These are phyloP conservation scores for Portunus trituberculatus DNA, from an alignment of 1,140 invertebrate genomes.

Conservation along the genomic window DNA sequence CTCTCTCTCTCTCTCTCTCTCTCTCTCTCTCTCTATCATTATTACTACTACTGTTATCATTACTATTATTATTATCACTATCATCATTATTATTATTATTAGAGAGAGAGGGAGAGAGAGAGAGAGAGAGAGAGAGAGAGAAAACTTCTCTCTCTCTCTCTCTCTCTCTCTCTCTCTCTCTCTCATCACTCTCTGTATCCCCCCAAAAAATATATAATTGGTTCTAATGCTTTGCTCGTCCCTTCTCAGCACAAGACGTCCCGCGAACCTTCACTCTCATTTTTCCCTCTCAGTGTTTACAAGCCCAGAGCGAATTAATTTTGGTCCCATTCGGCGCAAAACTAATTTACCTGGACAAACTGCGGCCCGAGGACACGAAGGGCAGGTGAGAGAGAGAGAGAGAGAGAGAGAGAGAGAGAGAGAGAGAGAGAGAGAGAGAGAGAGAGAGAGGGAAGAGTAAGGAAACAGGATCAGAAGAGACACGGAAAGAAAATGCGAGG, in stretches of 20 bases:
- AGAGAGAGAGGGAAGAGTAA: constrained; percentile 44
- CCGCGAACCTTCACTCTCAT: not conserved
- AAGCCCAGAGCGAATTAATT: not conserved
- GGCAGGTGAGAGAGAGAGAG: constrained; percentile 53
- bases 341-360: constrained; percentile 14
- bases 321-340: not conserved
- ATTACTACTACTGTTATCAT: no score
- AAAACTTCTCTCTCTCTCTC: no score
- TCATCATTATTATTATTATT: no score
- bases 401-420: constrained; percentile 58
- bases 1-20: not conserved
- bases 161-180: not conserved
- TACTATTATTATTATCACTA: no score
- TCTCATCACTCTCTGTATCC: not conserved
- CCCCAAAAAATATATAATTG: not conserved
- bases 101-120: no score
- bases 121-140: no score
- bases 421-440: constrained; percentile 30
- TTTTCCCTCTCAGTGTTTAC: not conserved
- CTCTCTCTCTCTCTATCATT: no score
- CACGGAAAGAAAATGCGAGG: not conserved
- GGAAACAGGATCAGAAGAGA: not conserved
- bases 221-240: not conserved
- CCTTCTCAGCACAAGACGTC: not conserved
- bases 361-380: not conserved